Evolutionary conservation across 2,797 vertebrate genomes (phyloP).

Genomic region (Agapornis canus): DNA sequence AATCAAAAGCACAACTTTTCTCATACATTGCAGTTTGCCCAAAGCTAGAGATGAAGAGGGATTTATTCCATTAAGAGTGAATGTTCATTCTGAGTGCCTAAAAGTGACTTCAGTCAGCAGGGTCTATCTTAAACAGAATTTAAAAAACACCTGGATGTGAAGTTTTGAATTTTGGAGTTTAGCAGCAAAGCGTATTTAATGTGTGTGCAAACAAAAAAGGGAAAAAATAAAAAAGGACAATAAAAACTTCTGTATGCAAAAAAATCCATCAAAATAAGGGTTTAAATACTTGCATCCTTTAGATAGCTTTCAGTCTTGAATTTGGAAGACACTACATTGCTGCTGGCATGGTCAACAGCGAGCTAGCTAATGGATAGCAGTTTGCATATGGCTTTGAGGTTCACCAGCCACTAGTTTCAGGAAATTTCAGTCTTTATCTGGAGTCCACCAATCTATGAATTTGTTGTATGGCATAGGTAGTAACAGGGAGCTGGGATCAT

Average conservation of each 20-base stretch:
- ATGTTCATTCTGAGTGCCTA: background rate
- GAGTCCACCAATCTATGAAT: background rate
- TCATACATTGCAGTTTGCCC: background rate
- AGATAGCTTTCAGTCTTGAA: background rate
- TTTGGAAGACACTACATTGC: background rate
- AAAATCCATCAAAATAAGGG: background rate
- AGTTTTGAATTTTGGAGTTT: background rate
- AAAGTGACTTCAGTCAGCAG: background rate
- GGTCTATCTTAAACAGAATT: background rate
- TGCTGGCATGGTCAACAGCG: background rate
- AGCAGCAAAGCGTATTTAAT: background rate
- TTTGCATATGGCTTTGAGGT: background rate
- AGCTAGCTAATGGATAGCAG: background rate
- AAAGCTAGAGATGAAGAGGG: background rate
- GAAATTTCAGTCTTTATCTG: background rate
- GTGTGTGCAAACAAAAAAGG: rapidly evolving
- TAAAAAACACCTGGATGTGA: background rate
- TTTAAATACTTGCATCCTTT: background rate
- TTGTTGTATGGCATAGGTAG: background rate
- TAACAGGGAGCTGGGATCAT: background rate
- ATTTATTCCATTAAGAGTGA: background rate
- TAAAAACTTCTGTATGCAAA: background rate
- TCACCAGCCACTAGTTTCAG: background rate
- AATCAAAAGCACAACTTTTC: background rate
- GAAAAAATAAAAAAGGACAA: background rate